Base-by-base conservation (phyloP, 2,888 invertebrate species). In the Zhengitettix transpicula region DNA sequence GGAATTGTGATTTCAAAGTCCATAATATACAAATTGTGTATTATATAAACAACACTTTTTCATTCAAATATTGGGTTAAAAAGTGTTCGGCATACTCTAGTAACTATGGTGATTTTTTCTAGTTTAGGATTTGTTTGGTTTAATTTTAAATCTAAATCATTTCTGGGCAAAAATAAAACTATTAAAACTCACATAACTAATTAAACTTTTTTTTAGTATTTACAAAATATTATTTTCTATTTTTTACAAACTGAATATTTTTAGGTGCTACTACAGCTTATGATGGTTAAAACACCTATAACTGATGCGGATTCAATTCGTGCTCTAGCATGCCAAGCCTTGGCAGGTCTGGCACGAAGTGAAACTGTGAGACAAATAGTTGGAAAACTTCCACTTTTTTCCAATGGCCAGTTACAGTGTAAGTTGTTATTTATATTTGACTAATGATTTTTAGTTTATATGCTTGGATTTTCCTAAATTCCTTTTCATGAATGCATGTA, bases 301-400 rank as follows among this genome's bases (percentile, higher is more conserved):
- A 96, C 96, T 1, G 97, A 98, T 76, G 98, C 98, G 15, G 98
- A 99, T 74, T 84, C 88, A 51, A 86, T 99, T 66, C 81, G 98
- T 57, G 92, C 93, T 7, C 78, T 97, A 67, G 96, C 98, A 0
- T 97, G 97, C 71, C 81, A 89, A 66, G 95, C 95, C 8, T 76
- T 98, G 55, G 90, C 92, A 42, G 98, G 98, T 0, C 77, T 99
- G 42, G 91, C 96, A 0, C 79, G 97, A n/a, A 92, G 90, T 59
- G 90, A 93, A 71, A 91, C 90, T 57, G 89, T 97, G 2, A 76
- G 89, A 9, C 97, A 98, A 77, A 97, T 98, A 68, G 87, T 98
- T 62, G 87, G 93, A 67, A 97, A 97, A 73, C 78, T 98, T 64
- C 96, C 97, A 0, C 79, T 98, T 62, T 93, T 98, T 73, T 90